Base-by-base conservation (phyloP, 2,797 vertebrate genomes). In the Smutsia temminckii region DNA sequence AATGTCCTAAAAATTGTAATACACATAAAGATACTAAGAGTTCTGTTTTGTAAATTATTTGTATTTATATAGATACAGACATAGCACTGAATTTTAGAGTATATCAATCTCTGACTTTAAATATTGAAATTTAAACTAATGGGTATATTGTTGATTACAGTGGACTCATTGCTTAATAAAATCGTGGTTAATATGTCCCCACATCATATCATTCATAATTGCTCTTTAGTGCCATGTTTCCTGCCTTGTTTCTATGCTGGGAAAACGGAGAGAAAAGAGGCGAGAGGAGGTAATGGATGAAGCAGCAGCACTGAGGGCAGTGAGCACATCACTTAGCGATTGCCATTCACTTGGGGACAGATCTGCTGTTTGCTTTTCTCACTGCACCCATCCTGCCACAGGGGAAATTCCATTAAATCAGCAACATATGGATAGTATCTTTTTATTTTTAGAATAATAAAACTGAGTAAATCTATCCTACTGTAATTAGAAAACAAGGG, bases 51-150 rank as follows among this genome's bases (percentile, higher is more conserved):
- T 21, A 69, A 83, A 49, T 69, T 37, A 72, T 34, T 42, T 37
- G 9, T 40, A 85, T 89, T 77, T 79, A 61, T 85, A 40, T 29
- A 85, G 8, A 49, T 9, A 21, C 2, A 66, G 8, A 8, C 6
- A 78, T 21, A 75, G 2, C 64, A n/a, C 2, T 93, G 27, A 64
- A 71, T 42, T 21, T 80, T 84, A 61, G 18, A 37, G 12, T 87
- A 93, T 83, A 71, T 32, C 23, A 59, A 18, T 55, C n/a, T 93
- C 25, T 37, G 12, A n/a, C 5, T n/a, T 83, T 66, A 89, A 89
- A 83, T 85, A 61, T n/a, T 81, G 9, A 83, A 63, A 83, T 78
- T 88, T 68, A 85, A 96, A 25, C 72, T 75, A 81, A 86, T 20
- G 16, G 37, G 42, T 92, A 89, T 81, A 12, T 55, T 63, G 21